Percentiles rank a stretch among this genome's conserved stretches.
Evolutionary conservation across 30 jellyfish, hydroid and myxozoan genomes (phyloP).

Genomic region (Aurelia sp.): DNA sequence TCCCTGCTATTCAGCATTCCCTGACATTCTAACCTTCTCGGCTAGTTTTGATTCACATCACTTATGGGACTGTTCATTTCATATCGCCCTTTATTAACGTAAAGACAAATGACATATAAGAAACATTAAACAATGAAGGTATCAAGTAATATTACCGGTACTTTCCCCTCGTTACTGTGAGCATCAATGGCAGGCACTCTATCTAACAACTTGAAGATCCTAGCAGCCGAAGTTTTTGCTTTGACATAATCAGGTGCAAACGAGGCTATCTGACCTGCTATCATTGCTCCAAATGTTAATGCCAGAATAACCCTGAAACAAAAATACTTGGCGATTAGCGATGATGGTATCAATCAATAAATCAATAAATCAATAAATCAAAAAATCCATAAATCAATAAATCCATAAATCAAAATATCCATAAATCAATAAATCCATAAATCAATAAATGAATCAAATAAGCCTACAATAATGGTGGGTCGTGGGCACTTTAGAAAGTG

Average conservation of each 20-base stretch:
- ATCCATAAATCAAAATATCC: too few relatives aligned
- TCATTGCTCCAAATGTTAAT: slow-evolving; percentile 92
- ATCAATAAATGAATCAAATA: too few relatives aligned
- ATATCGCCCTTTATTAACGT: not conserved
- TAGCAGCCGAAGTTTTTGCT: slow-evolving; percentile 94
- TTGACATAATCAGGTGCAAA: slow-evolving; percentile 95
- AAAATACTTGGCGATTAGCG: not conserved
- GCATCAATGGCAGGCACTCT: slow-evolving; percentile 74
- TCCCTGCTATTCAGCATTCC: too few relatives aligned
- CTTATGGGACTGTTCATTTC: too few relatives aligned
- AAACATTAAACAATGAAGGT: not conserved
- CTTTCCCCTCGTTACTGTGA: slow-evolving; percentile 60
- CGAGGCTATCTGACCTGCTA: slow-evolving; percentile 94
- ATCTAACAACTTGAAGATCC: slow-evolving; percentile 83
- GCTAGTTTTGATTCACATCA: too few relatives aligned
- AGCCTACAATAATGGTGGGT: too few relatives aligned
- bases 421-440: too few relatives aligned
- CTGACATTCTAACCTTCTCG: too few relatives aligned
- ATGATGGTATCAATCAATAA: too few relatives aligned
- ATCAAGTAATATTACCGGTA: slow-evolving; percentile 48
- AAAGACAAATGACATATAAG: not conserved
- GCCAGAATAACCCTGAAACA: slow-evolving; percentile 76
- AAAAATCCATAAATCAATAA: too few relatives aligned
- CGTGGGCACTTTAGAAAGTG: too few relatives aligned
- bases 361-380: too few relatives aligned